phyloP scores from a whole-genome alignment of 2,113 vertebrate species.

The Thermophis baileyi region DNA sequence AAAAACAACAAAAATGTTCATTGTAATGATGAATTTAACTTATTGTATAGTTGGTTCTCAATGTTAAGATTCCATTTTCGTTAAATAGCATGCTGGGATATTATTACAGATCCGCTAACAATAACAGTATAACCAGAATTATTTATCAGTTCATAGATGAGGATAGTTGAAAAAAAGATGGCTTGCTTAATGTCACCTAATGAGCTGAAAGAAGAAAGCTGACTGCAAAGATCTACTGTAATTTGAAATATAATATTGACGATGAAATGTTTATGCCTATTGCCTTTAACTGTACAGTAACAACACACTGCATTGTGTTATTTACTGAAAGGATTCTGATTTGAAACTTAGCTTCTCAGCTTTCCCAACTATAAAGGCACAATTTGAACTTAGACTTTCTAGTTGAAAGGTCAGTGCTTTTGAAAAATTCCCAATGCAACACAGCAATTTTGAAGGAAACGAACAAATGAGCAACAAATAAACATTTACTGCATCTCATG shows the following conservation, averaged over 20 bases:
- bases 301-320: not conserved
- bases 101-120: not conserved
- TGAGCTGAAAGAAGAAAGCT: not conserved
- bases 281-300: not conserved
- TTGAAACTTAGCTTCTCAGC: not conserved
- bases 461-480: not conserved
- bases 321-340: not conserved
- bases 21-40: not conserved
- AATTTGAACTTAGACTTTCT: not conserved
- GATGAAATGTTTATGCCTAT: not conserved
- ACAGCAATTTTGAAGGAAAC: not conserved
- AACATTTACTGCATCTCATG: not conserved
- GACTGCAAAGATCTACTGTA: not conserved
- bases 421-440: not conserved
- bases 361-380: not conserved
- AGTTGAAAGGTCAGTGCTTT: not conserved
- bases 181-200: not conserved
- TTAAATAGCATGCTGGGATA: not conserved
- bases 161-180: not conserved
- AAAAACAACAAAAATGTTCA: not conserved
- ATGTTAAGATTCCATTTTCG: not conserved
- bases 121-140: not conserved
- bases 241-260: not conserved
- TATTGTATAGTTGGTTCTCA: not conserved
- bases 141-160: not conserved